Base-by-base conservation (phyloP, 2,113 vertebrate genomes). In the Heterocephalus glaber region DNA sequence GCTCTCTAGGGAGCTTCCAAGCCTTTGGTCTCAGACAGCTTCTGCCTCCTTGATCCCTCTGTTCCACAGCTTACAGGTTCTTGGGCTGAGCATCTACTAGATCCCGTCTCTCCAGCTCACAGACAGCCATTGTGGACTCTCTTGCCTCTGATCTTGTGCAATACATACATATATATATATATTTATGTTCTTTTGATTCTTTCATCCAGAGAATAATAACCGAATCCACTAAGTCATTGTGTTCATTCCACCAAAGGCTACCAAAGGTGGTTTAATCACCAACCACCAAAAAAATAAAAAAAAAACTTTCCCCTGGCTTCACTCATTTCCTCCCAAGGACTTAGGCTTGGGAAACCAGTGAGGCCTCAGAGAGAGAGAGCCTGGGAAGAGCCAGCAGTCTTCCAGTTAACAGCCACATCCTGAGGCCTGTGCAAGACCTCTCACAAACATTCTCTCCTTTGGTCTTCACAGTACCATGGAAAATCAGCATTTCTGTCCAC, bases 401-500 rank as follows among this genome's bases (percentile, higher is more conserved):
- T 4, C n/a, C 41, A 41, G 3, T 22, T 30, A 13, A 4, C 4
- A 12, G 0, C 65, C 65, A 2, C 33, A 38, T 30, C 4, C 10
- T 1, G 6, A 30, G 13, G 35, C 60, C 41, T 4, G 1, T 19
- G 54, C 10, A 20, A 49, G 9, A 35, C 13, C 0, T 1, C 72
- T 13, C 16, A 30, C 12, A 79, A 54, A 38, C 5, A 5, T 3
- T 7, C 10, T 79, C 14, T 79, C 66, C 20, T 30, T 86, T 28
- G 14, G 41, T 66, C 47, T 20, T 77, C 58, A 77, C 14, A 84
- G 14, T 28, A 76, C 22, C n/a, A n/a, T n/a, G 24, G 35, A 10
- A 58, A 66, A 54, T 10, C 19, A 2, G 7, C 38, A 0, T 33
- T 41, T n/a, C 35, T 38, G 30, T 30, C 19, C 24, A 60, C 47